A percentile compares a stretch with the other conserved stretches of the same genome.
Evolutionary conservation across 2,113 vertebrate genomes (phyloP).

Genomic region (Microcebus murinus): DNA sequence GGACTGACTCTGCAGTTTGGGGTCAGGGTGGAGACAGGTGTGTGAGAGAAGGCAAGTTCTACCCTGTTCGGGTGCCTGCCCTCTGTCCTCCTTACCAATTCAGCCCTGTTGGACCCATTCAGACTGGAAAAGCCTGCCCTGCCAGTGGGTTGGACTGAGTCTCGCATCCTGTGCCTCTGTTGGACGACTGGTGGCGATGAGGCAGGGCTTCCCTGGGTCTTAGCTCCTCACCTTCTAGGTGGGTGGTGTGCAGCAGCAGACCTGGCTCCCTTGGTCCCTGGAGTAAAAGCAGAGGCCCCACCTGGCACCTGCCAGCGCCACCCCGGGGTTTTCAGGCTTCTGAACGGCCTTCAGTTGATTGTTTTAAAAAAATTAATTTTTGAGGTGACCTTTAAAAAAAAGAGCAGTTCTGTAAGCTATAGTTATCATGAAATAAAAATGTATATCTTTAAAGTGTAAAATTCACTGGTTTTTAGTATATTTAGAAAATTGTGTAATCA

Average conservation of each 20-base stretch:
- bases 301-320: rapidly evolving
- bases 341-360: background rate
- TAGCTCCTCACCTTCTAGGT: background rate
- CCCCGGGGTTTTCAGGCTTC: background rate
- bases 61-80: slow-evolving; percentile 17
- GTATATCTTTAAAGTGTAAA: background rate
- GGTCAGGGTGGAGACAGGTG: slow-evolving; percentile 31
- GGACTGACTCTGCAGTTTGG: background rate
- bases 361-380: background rate
- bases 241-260: background rate
- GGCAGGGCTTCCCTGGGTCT: background rate
- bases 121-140: slow-evolving; percentile 68
- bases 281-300: background rate
- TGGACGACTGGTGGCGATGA: background rate
- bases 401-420: slow-evolving; percentile 13
- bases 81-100: slow-evolving; percentile 1
- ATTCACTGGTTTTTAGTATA: background rate
- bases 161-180: slow-evolving; percentile 9
- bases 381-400: background rate
- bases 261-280: background rate
- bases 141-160: background rate
- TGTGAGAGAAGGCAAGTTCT: slow-evolving; percentile 13
- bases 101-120: background rate
- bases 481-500: background rate
- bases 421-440: slow-evolving; percentile 52